Evolutionary conservation across 2,888 invertebrate species (phyloP), one percentile per base, ranked within the genome.

Genomic region (Athetis lepigone): DNA sequence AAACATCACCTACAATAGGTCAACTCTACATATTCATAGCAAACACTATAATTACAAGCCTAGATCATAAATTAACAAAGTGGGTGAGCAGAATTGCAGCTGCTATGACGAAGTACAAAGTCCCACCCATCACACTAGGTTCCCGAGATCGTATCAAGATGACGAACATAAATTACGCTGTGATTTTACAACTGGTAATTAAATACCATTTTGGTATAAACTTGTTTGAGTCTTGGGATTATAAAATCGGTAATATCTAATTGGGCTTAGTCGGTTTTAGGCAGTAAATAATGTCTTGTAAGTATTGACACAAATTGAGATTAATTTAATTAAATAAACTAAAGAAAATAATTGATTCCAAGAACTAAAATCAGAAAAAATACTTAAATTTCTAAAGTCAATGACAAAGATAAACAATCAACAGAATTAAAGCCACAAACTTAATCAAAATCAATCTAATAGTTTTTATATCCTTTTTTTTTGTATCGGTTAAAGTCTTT

Each of bases 111-210:
- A 59, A 75, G 71, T 69, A 75, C 73, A 65, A 69, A 66, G 71
- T 57, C 70, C 58, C 69, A 67, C 71, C 79, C 71, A 75, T 70
- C 70, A 55, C 56, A 61, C 59, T 45, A 40, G 29, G 45, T 55
- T 74, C 27, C 59, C 37, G 43, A 75, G 79, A 80, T 79, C 56
- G 13, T 66, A 78, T 78, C 75, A 49, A 66, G 21, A 51, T 75
- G 75, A 75, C 70, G 64, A 63, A 77, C 56, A 67, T 66, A 63
- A 69, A 64, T 77, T 73, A 67, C 50, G 33, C 19, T 19, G 63
- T 75, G 58, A 75, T 70, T 74, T 64, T 70, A 75, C 51, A 74
- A 64, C 50, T 42, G 43, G 60, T 65, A 69, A 78, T 75, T 79
- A 79, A 68, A 71, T 77, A 54, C 21, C 27, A 64, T 72, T 72